Evolutionary conservation across 2,888 invertebrate species (phyloP), one percentile per base, ranked within the genome.

Genomic region (Lomographa bimaculata): DNA sequence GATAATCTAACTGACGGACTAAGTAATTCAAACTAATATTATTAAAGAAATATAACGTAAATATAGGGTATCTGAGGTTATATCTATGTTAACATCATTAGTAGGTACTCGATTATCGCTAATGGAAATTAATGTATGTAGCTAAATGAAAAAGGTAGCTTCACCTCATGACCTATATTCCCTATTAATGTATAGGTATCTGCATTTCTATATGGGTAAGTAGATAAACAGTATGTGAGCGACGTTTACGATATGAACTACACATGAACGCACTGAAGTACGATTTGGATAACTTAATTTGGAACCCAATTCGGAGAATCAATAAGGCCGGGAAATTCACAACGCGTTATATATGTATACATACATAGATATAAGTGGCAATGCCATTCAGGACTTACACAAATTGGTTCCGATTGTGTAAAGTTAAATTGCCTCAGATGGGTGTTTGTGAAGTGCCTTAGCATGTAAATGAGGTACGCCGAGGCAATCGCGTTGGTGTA

Each of bases 341-440:
- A 32, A 25, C 28, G 7, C 7, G 7, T 7, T 17, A 29, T 5
- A 29, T 24, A 16, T n/a, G 16, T 7, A 30, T 29, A 37, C n/a
- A n/a, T n/a, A n/a, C n/a, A n/a, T n/a, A n/a, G n/a, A n/a, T 19
- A 35, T 26, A 39, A 47, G 39, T 45, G 47, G 27, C 47, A 45
- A 50, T 21, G 30, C 33, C 28, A 36, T 18, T 44, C 64, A 60
- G 34, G 35, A 35, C 35, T 39, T 27, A 30, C 38, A 42, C 39
- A 57, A 56, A 64, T 65, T 61, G 44, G 50, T 20, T 46, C 35
- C 36, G 49, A 59, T 57, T 57, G 55, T 48, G n/a, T n/a, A 49
- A 65, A 65, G 65, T 63, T 67, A 68, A 67, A 70, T 71, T 70
- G 58, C 50, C 50, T 37, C 46, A 48, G 36, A 44, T 26, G 33